phyloP scores from a whole-genome alignment of 2,888 invertebrate species.

The Synanthedon formicaeformis region DNA sequence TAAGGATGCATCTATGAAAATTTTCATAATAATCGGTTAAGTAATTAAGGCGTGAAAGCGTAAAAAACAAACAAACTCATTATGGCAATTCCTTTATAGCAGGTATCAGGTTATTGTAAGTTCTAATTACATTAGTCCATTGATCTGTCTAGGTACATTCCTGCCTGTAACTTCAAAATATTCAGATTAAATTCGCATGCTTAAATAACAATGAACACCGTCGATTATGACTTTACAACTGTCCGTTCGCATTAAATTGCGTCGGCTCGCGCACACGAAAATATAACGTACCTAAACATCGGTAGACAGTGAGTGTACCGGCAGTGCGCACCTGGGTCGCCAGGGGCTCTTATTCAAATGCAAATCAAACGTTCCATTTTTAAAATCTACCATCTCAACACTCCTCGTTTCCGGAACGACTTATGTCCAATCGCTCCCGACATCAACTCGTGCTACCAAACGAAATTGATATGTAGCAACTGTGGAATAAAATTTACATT shows the following conservation, averaged over 20 bases:
- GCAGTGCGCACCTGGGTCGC: constrained; percentile 63
- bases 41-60: no score
- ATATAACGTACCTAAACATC: constrained; percentile 16
- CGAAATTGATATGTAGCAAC: constrained; percentile 20
- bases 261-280: constrained; percentile 20
- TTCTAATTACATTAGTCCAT: no score
- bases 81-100: no score
- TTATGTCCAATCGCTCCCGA: constrained; percentile 56
- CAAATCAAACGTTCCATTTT: constrained; percentile 73
- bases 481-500: constrained; percentile 13
- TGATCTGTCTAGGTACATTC: no score
- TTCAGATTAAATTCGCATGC: constrained; percentile 26
- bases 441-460: constrained; percentile 16
- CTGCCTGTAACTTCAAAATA: no score
- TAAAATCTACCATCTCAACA: constrained; percentile 68
- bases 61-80: no score
- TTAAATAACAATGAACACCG: constrained; percentile 31
- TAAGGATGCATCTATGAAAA: no score
- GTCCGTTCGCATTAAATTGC: constrained; percentile 50
- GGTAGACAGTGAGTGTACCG: constrained; percentile 48
- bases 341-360: constrained; percentile 70
- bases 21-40: no score
- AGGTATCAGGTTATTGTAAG: no score
- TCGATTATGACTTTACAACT: constrained; percentile 48
- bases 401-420: constrained; percentile 65